A percentile compares a stretch with the other conserved stretches of the same genome.
Evolutionary conservation across 1,140 invertebrate genomes (phyloP).

Genomic region (Drosophila tristis): DNA sequence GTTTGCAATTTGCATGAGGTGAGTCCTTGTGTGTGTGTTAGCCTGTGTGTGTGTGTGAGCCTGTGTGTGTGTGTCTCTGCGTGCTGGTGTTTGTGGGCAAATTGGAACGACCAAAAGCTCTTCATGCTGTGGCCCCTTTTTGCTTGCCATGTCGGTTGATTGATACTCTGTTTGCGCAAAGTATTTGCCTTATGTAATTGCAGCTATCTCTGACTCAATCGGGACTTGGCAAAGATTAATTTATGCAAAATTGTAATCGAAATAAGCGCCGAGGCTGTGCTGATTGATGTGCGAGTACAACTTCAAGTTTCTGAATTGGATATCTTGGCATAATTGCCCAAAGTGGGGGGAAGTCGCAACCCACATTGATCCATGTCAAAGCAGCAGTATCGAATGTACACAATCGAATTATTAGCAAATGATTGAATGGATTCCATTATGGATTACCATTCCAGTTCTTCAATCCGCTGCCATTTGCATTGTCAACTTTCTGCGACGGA

Average conservation of each 20-base stretch:
- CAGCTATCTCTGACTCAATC: conserved; percentile 4
- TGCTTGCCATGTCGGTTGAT: conserved; percentile 28
- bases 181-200: conserved; percentile 36
- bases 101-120: conserved; percentile 28
- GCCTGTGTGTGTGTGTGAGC: neutral
- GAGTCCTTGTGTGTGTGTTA: neutral
- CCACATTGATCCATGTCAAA: no score
- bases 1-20: conserved; percentile 73
- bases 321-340: no score
- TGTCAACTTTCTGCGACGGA: neutral
- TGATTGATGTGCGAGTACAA: no score
- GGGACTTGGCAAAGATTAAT: neutral
- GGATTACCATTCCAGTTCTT: neutral
- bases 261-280: neutral
- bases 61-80: neutral
- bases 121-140: neutral
- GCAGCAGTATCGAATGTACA: no score
- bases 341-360: no score
- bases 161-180: conserved; percentile 39
- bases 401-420: neutral
- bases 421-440: neutral
- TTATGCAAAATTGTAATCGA: neutral
- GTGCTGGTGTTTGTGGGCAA: conserved; percentile 2
- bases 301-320: no score
- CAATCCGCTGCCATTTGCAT: neutral